Base-by-base conservation (phyloP, 2,113 vertebrate genomes). In the Python bivittatus region DNA sequence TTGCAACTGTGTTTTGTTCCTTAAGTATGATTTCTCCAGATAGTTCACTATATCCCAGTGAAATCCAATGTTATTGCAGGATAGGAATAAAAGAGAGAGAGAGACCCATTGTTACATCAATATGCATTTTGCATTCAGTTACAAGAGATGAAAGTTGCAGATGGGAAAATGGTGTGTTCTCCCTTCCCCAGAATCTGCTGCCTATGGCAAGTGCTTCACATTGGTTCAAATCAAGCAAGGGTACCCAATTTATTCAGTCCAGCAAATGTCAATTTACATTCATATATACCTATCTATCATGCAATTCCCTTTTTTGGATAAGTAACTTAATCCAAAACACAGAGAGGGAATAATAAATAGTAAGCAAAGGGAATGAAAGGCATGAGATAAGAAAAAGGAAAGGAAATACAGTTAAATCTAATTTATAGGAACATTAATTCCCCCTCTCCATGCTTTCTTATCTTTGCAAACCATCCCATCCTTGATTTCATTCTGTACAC, bases 161-260 rank as follows among this genome's bases (percentile, higher is more conserved):
- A 13, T 64, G 79, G 52, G 33, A 92, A 92, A 79, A 88, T 79
- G 3, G 53, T 25, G 64, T 60, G 9, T 61, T 9, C 60, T 25
- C 91, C 86, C 25, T 52, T 54, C 53, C 79, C 64, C 79, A 86
- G 91, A 88, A 92, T 83, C 53, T 92, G 38, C 4, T 23, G 23
- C 22, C 29, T 38, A 79, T 9, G 57, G 25, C 64, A 92, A 42
- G 8, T 57, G 33, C 23, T 79, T 83, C 44, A 13, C 3, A 22
- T 56, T 56, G 1, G 6, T 42, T 56, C 23, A 4, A 20, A 2
- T 44, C 20, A n/a, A 58, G 54, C 44, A 15, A 12, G 27, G 17
- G 8, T 57, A 42, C 8, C 23, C 11, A 38, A 53, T 61, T 85
- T 86, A 33, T 86, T 85, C 44, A 61, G 9, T 64, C 61, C 61